These are phyloP conservation scores for Lichenostomus cassidix DNA, from an alignment of 2,113 vertebrate species.

Conservation along the genomic window DNA sequence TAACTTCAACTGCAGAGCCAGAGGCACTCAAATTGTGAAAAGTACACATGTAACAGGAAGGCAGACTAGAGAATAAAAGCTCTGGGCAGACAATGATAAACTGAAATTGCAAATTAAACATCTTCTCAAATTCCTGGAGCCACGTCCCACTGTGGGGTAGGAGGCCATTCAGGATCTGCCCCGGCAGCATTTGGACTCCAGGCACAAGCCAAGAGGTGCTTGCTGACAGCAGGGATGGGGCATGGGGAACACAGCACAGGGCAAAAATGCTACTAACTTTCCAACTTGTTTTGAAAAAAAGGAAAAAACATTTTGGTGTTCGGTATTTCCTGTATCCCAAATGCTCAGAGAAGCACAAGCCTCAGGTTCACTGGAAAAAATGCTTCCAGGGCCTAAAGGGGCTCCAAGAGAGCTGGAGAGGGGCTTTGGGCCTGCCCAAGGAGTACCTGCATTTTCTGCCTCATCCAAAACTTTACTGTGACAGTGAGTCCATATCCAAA, in stretches of 20 bases:
- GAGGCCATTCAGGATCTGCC: neutral
- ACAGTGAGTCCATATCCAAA: neutral
- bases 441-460: neutral
- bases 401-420: neutral
- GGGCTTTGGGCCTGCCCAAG: neutral
- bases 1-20: neutral
- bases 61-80: neutral
- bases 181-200: neutral
- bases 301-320: neutral
- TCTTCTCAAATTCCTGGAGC: neutral
- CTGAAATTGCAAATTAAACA: neutral
- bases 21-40: neutral
- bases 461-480: neutral
- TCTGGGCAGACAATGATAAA: neutral
- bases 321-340: neutral
- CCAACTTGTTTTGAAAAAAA: neutral
- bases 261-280: neutral
- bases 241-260: neutral
- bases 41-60: neutral
- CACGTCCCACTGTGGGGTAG: neutral
- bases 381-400: neutral
- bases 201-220: neutral
- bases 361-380: neutral
- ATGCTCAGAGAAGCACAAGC: neutral
- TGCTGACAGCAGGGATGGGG: accelerated